Base-by-base conservation (phyloP, 2,888 invertebrate genomes). In the Augochlorella aurata region DNA sequence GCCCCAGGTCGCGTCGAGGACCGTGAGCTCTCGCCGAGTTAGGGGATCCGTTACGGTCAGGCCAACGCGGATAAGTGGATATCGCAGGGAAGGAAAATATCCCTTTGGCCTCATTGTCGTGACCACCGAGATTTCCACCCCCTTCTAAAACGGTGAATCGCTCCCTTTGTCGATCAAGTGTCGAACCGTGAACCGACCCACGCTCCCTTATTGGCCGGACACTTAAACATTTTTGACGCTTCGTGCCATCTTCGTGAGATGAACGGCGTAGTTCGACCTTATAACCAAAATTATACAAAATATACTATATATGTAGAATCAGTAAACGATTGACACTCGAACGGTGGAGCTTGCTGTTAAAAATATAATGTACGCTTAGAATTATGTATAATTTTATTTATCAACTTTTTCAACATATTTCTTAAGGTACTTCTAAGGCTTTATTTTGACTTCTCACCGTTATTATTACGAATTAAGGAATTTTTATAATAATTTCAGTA, bases 61-160 rank as follows among this genome's bases (percentile, higher is more conserved):
- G 73, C 81, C 74, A n/a, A 29, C 68, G 68, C 66, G 79, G 87
- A 87, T 89, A 88, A 88, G 88, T 88, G 85, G 89, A 77, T 89
- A 87, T 85, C 80, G 68, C 54, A 63, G 65, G 70, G 77, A 83
- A 67, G 77, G 74, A 75, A 78, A 71, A 84, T 77, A 77, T 77
- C 78, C 88, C 82, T 72, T 44, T 69, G 54, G 63, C 44, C 77
- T 68, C 76, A 76, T 80, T 85, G 81, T 85, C 78, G 74, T 76
- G 70, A 63, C 70, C 75, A 29, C 73, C 52, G 76, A 78, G 88
- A 86, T 82, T 77, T 69, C 58, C 50, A 47, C 49, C 65, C 65
- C 81, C 52, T 74, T 79, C 77, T 83, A 83, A 83, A 78, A 44
- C 66, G 77, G 61, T 72, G 77, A 67, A 65, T 81, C 82, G 74